Conservation (phyloP, 2,888 invertebrate genomes). For the Acanthosepion esculentum region DNA sequence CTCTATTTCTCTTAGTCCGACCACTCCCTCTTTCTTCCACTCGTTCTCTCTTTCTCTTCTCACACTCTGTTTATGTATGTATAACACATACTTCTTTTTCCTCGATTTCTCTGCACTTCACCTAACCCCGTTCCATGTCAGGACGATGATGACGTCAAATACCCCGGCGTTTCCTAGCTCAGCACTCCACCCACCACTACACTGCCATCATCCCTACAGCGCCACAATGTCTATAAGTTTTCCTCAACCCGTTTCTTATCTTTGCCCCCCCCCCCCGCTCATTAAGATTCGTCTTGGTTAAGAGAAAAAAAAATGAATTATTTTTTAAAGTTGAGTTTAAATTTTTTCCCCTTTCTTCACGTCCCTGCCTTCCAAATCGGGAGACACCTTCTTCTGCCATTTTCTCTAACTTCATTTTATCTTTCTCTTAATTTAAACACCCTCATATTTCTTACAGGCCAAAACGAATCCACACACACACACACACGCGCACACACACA, state of each 20-base stretch:
- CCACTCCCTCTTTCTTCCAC: neutral
- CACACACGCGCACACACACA: neutral
- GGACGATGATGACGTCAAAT: neutral
- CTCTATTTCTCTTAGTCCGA: neutral
- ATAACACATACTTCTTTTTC: neutral
- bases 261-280: neutral
- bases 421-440: neutral
- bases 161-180: neutral
- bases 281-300: neutral
- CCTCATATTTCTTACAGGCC: neutral
- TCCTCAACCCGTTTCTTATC: neutral
- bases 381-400: neutral
- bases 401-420: neutral
- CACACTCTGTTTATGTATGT: neutral
- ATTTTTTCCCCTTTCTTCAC: neutral
- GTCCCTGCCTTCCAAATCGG: neutral
- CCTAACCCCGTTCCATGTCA: neutral
- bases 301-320: neutral
- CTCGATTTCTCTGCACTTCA: neutral
- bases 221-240: neutral
- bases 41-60: neutral
- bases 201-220: neutral
- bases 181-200: neutral
- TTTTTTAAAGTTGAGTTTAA: neutral
- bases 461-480: neutral